phyloP scores from a whole-genome alignment of 2,797 vertebrate genomes.

The Crenuchus spilurus region DNA sequence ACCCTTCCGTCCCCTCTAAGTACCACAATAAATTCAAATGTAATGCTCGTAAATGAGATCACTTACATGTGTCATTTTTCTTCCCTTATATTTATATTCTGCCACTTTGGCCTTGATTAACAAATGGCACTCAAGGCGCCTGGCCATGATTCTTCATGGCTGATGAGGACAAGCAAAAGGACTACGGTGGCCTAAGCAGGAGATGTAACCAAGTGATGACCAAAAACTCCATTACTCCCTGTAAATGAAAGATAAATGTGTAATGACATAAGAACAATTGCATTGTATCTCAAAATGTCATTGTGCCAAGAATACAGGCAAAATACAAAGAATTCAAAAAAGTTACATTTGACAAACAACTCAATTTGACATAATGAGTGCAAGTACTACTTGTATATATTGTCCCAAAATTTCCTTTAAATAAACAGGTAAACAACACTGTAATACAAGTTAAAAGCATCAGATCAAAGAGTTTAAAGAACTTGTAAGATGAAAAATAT shows the following conservation, averaged over 20 bases:
- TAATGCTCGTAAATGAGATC: constrained; percentile 83
- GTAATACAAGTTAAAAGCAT: no score
- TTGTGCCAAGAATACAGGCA: constrained; percentile 11
- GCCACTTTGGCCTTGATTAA: constrained; percentile 85
- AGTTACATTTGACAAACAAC: background rate
- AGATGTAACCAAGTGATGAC: constrained; percentile 20
- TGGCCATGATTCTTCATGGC: constrained; percentile 68
- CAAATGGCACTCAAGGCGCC: constrained; percentile 78
- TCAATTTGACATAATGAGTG: background rate
- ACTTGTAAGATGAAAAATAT: no score
- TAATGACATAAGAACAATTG: background rate
- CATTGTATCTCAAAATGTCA: background rate
- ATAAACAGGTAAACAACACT: background rate
- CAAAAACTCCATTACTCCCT: constrained; percentile 1
- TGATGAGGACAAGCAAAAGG: constrained; percentile 49
- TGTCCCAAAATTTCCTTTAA: background rate
- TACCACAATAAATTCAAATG: constrained; percentile 83
- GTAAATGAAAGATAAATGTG: constrained; percentile 20
- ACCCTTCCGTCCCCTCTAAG: constrained; percentile 79
- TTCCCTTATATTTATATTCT: constrained; percentile 81
- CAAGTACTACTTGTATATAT: background rate
- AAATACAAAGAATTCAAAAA: background rate
- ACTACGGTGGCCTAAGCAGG: constrained; percentile 12
- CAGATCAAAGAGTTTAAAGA: no score
- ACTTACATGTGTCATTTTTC: constrained; percentile 84